Percentiles rank a stretch among this genome's conserved stretches.
Evolutionary conservation across 2,797 vertebrate species (phyloP).

Genomic region (Spea hammondii): DNA sequence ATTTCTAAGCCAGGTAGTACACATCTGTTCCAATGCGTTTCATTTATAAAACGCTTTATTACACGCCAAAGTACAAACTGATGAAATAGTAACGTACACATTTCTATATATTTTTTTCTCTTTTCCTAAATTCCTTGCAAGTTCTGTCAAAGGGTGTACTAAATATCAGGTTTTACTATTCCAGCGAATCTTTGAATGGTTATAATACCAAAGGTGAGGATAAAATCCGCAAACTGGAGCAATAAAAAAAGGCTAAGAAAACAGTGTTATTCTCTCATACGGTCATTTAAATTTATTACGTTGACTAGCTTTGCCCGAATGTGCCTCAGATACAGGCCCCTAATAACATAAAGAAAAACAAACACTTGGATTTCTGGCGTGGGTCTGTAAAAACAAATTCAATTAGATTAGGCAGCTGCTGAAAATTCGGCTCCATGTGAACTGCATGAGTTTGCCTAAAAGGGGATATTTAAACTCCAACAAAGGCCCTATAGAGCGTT

Average conservation of each 20-base stretch:
- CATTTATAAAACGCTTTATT: constrained; percentile 45
- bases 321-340: background rate
- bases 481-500: background rate
- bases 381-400: constrained; percentile 40
- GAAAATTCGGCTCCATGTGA: constrained; percentile 9
- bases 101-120: constrained; percentile 2
- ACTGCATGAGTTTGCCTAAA: background rate
- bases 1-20: constrained; percentile 28
- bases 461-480: constrained; percentile 14
- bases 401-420: constrained; percentile 45
- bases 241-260: constrained; percentile 42
- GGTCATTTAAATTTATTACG: constrained; percentile 43
- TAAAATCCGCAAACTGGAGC: constrained; percentile 17
- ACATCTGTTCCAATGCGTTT: constrained; percentile 41
- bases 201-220: constrained; percentile 33
- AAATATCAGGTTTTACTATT: constrained; percentile 43
- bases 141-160: constrained; percentile 33
- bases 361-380: constrained; percentile 31
- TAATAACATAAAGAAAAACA: constrained; percentile 36
- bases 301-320: constrained; percentile 25
- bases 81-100: constrained; percentile 36
- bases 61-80: constrained; percentile 47
- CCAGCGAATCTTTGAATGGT: constrained; percentile 26
- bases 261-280: constrained; percentile 38
- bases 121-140: constrained; percentile 20